Percentiles rank a stretch among this genome's conserved stretches.
Conservation (phyloP, 2,888 invertebrate genomes). For the Cosmopolites sordidus region DNA sequence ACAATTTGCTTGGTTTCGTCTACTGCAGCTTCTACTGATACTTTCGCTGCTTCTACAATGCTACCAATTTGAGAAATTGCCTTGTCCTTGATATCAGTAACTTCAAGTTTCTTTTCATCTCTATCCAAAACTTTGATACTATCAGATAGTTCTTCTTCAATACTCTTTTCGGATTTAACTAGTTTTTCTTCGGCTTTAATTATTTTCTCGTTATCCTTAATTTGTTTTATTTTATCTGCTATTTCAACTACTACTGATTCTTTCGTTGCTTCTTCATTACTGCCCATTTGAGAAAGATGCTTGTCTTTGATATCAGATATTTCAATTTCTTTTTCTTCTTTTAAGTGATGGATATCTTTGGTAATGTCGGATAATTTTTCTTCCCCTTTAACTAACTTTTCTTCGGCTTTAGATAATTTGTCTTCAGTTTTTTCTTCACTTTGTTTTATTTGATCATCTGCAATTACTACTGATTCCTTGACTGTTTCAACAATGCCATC, state of each 20-base stretch:
- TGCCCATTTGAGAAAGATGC: too few species aligned
- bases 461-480: conserved; percentile 1
- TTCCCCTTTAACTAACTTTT: too few species aligned
- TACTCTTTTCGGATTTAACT: neutral
- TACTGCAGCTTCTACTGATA: neutral
- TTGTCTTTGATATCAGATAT: too few species aligned
- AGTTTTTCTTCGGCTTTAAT: too few species aligned
- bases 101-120: neutral
- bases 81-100: neutral
- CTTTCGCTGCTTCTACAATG: neutral
- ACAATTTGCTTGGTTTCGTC: neutral
- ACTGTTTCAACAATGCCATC: conserved; percentile 7
- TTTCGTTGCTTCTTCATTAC: too few species aligned
- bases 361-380: too few species aligned
- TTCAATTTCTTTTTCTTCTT: too few species aligned
- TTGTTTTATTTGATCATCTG: neutral
- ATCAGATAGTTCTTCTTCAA: conserved; percentile 13
- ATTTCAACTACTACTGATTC: neutral
- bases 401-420: too few species aligned
- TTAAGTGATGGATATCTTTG: too few species aligned
- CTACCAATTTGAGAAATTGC: neutral
- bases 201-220: too few species aligned
- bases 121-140: conserved; percentile 19
- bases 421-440: too few species aligned
- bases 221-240: too few species aligned